A percentile compares a stretch with the other conserved stretches of the same genome.
phyloP scores from a whole-genome alignment of 2,113 vertebrate species.

The Jacana jacana region DNA sequence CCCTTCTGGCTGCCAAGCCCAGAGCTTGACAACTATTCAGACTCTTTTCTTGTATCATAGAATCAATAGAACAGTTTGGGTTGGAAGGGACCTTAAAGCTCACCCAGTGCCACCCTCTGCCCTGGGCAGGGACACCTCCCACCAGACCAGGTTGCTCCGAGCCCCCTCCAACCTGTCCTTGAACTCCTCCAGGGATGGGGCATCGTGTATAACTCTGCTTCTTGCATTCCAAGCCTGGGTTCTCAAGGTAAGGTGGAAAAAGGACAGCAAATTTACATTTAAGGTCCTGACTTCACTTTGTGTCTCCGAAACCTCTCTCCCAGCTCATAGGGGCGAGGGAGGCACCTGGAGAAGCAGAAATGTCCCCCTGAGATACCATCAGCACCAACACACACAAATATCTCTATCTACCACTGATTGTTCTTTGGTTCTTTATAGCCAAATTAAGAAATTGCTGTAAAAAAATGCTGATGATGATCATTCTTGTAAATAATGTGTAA shows the following conservation, averaged over 20 bases:
- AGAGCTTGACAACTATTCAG: background rate
- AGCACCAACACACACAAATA: background rate
- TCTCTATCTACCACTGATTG: background rate
- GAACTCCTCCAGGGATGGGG: no score
- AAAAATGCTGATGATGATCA: background rate
- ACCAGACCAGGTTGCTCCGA: no score
- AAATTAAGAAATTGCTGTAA: background rate
- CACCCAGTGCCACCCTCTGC: no score
- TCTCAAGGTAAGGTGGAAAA: background rate
- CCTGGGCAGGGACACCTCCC: no score
- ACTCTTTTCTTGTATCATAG: background rate
- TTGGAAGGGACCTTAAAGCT: no score
- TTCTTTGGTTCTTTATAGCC: background rate
- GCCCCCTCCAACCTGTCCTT: no score
- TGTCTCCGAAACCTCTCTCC: background rate
- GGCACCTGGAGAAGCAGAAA: slow-evolving; percentile 1
- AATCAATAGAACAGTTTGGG: no score
- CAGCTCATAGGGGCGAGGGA: background rate
- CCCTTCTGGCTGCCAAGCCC: background rate
- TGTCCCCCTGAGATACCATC: background rate
- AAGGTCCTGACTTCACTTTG: background rate
- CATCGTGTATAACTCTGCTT: background rate
- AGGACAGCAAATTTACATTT: background rate
- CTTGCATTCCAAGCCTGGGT: background rate
- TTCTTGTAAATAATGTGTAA: background rate